These are phyloP conservation scores for Chouioia cunea DNA, from an alignment of 2,888 invertebrate species.

Conservation along the genomic window DNA sequence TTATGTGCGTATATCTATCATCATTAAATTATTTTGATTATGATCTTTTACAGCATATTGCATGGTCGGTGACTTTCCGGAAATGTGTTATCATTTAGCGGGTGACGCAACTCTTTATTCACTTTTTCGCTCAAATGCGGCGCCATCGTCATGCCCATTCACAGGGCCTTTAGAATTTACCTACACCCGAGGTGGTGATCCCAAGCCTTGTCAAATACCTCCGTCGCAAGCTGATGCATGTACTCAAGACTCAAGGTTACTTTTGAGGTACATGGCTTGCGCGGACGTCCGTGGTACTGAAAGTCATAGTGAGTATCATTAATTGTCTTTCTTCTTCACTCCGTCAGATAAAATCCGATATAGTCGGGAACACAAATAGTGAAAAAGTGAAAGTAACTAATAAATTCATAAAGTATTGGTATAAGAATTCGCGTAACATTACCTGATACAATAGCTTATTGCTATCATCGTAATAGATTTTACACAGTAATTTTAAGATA, in stretches of 20 bases:
- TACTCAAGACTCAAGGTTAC: constrained; percentile 83
- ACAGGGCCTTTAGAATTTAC: constrained; percentile 85
- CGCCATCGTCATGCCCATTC: constrained; percentile 84
- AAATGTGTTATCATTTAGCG: constrained; percentile 77
- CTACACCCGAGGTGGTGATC: constrained; percentile 80
- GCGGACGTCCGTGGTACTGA: constrained; percentile 83
- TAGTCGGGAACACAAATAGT: too few species aligned
- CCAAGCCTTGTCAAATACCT: constrained; percentile 78
- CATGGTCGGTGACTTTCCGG: constrained; percentile 60
- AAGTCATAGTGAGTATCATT: constrained; percentile 75
- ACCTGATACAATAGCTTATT: too few species aligned
- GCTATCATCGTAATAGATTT: too few species aligned
- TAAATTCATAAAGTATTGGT: too few species aligned
- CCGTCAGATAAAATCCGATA: too few species aligned
- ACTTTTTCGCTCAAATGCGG: constrained; percentile 80
- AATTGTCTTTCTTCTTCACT: constrained; percentile 3
- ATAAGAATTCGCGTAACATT: too few species aligned
- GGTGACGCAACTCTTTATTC: constrained; percentile 82
- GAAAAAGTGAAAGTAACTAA: too few species aligned
- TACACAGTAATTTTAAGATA: too few species aligned
- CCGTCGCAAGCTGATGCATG: constrained; percentile 85
- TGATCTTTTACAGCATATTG: constrained; percentile 55
- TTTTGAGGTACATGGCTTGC: constrained; percentile 87
- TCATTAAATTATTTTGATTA: too few species aligned
- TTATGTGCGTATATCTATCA: too few species aligned